phyloP scores from a whole-genome alignment of 2,888 invertebrate species.

The Sclerodermus sp. region DNA sequence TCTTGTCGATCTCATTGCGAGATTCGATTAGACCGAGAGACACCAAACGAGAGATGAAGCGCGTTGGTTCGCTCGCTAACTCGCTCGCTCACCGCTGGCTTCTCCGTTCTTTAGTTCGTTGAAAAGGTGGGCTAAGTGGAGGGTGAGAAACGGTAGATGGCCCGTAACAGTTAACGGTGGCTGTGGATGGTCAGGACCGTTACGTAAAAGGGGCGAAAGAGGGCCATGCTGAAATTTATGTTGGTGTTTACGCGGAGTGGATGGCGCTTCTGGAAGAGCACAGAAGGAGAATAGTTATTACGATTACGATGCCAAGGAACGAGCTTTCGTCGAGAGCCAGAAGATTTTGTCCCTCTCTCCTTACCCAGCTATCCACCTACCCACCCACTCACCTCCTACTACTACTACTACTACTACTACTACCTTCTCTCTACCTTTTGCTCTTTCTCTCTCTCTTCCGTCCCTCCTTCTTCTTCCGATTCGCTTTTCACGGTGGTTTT shows the following conservation, averaged over 20 bases:
- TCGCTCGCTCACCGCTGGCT: no score
- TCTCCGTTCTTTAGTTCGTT: no score
- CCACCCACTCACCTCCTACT: neutral
- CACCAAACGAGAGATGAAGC: no score
- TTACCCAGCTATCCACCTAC: neutral
- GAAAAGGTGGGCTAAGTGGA: conserved; percentile 12
- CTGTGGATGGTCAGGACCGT: conserved; percentile 26
- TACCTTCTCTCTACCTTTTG: neutral
- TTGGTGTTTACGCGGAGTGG: conserved; percentile 42
- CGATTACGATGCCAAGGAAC: conserved; percentile 30
- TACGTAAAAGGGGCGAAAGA: conserved; percentile 20
- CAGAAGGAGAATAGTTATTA: conserved; percentile 39
- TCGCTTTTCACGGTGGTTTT: no score
- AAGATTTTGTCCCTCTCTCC: conserved; percentile 14
- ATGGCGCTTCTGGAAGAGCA: conserved; percentile 23
- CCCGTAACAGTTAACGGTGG: conserved; percentile 33
- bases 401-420: no score
- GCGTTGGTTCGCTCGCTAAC: no score
- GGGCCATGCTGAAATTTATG: conserved; percentile 42
- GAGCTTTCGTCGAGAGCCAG: conserved; percentile 13
- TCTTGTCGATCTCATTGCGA: no score
- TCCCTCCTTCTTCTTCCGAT: no score
- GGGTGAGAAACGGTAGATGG: conserved; percentile 28
- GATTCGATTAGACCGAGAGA: no score
- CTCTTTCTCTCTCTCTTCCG: neutral